phyloP scores from a whole-genome alignment of 1,140 invertebrate genomes.

The Oncopeltus fasciatus region DNA sequence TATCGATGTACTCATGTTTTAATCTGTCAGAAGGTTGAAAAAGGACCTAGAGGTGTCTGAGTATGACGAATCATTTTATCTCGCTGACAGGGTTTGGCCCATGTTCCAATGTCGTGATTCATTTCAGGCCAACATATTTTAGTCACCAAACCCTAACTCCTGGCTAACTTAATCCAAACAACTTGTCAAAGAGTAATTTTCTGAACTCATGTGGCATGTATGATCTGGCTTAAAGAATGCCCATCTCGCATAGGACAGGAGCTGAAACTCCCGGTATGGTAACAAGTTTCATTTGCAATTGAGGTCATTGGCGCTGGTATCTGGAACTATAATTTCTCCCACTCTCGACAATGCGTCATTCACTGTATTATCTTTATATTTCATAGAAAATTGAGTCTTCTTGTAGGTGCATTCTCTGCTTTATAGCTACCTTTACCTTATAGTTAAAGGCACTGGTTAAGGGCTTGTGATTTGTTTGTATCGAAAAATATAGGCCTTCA shows the following conservation, averaged over 20 bases:
- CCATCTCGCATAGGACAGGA: background rate
- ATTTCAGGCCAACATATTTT: constrained; percentile 31
- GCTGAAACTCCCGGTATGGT: background rate
- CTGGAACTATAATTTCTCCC: background rate
- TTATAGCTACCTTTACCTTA: background rate
- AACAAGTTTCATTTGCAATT: background rate
- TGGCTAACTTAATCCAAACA: constrained; percentile 21
- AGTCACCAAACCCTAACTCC: constrained; percentile 24
- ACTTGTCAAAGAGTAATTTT: background rate
- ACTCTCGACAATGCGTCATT: background rate
- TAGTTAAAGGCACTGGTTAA: background rate
- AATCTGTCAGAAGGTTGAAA: constrained; percentile 27
- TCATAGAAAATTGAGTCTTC: background rate
- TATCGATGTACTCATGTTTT: constrained; percentile 34
- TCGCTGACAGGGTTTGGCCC: constrained; percentile 12
- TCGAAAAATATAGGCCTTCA: background rate
- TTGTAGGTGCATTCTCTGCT: background rate
- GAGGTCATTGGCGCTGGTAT: background rate
- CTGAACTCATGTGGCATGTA: constrained; percentile 1
- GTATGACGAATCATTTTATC: constrained; percentile 17
- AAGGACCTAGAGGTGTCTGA: constrained; percentile 4
- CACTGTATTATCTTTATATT: background rate
- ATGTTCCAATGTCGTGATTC: constrained; percentile 13
- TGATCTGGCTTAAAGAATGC: background rate
- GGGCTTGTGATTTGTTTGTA: background rate